Evolutionary conservation across 2,888 invertebrate species (phyloP), one percentile per base, ranked within the genome.

Genomic region (Atherix ibis): DNA sequence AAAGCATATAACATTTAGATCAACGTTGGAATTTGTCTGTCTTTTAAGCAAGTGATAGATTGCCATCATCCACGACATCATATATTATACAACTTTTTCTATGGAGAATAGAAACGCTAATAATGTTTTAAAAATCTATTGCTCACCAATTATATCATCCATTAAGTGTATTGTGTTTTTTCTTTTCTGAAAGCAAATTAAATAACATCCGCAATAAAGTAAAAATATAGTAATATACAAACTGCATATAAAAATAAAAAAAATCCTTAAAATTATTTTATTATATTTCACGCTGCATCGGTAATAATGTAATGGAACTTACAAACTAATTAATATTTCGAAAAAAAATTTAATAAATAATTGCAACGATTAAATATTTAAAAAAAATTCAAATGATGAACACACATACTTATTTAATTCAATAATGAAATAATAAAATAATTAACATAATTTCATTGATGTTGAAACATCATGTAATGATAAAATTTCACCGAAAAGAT

Each of bases 11-110:
- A n/a, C n/a, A n/a, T n/a, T n/a, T n/a, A n/a, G n/a, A n/a, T n/a
- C n/a, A n/a, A n/a, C n/a, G n/a, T n/a, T n/a, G n/a, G n/a, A n/a
- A n/a, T n/a, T n/a, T n/a, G n/a, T n/a, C n/a, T n/a, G n/a, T n/a
- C n/a, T n/a, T n/a, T n/a, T n/a, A n/a, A n/a, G n/a, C n/a, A n/a
- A n/a, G n/a, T n/a, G n/a, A n/a, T n/a, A n/a, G n/a, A n/a, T n/a
- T n/a, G n/a, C n/a, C n/a, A n/a, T n/a, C n/a, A n/a, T 16, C 36
- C 41, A 41, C 39, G 41, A 39, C 41, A 38, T 38, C 41, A 41
- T 39, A 41, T 41, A 41, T 41, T 41, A 41, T 38, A 41, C 15
- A 34, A 24, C n/a, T 26, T 13, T 26, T 8, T n/a, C n/a, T n/a
- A n/a, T n/a, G n/a, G n/a, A n/a, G n/a, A n/a, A n/a, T n/a, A n/a